Evolutionary conservation across 2,888 invertebrate species (phyloP), one percentile per base, ranked within the genome.

Genomic region (Sympetrum striolatum): DNA sequence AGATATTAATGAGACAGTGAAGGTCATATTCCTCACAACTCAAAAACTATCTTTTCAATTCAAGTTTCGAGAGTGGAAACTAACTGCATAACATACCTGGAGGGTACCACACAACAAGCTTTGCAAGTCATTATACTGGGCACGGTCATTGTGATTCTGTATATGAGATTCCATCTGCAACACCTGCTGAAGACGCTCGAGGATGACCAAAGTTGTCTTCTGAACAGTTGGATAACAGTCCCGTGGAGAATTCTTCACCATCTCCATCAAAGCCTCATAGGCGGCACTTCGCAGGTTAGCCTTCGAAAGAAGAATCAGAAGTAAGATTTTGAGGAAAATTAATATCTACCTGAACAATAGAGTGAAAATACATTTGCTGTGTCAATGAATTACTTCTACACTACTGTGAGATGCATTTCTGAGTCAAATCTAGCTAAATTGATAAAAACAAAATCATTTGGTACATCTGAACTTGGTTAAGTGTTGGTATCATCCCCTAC

Each of bases 261-360:
- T 97, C 95, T 99, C 99, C 99, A 99, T 99, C 0, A 99, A 95
- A 0, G 99, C 99, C 94, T 99, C 99, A 93, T 99, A 99, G 0
- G 99, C 99, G 58, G 99, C 99, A 44, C 98, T 98, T 92, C 99
- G 95, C 91, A 99, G 95, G 94, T 99, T 99, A 90, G 98, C 98
- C 93, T 98, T 94, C 31, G 91, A 91, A 81, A 35, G 3, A 37
- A 53, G 53, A 53, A 44, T 44, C 6, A 44, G 10, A 44, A 8
- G 10, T 44, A 8, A 44, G 44, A 1, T 44, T 44, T 44, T 44
- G 44, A 44, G 10, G 44, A 82, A 0, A 79, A 44, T 90, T 25
- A 6, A 73, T 2, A 6, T 25, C 25, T 73, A 12, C 0, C 2
- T 14, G 25, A 31, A 3, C 25, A 73, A 73, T n/a, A 8, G 0